These are phyloP conservation scores for Zaprionus capensis DNA, from an alignment of 1,140 invertebrate species.

Conservation along the genomic window DNA sequence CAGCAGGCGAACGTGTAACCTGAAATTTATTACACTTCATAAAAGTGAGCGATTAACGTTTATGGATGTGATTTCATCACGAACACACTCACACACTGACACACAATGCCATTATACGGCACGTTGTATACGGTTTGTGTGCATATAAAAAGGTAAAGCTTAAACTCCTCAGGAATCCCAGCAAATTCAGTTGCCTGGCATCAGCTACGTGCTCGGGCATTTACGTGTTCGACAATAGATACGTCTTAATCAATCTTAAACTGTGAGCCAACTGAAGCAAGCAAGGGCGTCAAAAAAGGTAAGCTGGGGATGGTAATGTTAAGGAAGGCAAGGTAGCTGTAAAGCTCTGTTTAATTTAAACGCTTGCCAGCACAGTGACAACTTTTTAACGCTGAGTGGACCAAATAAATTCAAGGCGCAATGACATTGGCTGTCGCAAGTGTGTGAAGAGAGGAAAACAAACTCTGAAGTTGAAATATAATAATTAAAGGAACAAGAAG, in stretches of 20 bases:
- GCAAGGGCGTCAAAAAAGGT: slow-evolving; percentile 7
- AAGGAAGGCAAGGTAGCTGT: slow-evolving; percentile 15
- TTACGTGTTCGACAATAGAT: slow-evolving; percentile 76
- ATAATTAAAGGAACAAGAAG: not conserved
- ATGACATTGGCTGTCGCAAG: slow-evolving; percentile 9
- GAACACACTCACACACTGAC: slow-evolving; percentile 42
- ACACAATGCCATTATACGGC: not conserved
- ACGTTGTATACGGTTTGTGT: not conserved
- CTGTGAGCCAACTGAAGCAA: slow-evolving; percentile 31
- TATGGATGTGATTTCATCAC: slow-evolving; percentile 82
- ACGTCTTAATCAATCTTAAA: slow-evolving; percentile 80
- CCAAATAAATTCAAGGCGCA: not conserved
- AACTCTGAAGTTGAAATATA: not conserved
- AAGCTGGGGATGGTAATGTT: not conserved
- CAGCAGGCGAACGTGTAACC: slow-evolving; percentile 51
- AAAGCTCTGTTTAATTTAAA: slow-evolving; percentile 66
- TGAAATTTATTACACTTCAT: slow-evolving; percentile 80
- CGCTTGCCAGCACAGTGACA: slow-evolving; percentile 14
- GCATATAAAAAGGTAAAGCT: slow-evolving; percentile 15
- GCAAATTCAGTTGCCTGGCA: slow-evolving; percentile 7
- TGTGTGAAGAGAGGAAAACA: not conserved
- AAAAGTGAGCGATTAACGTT: slow-evolving; percentile 81
- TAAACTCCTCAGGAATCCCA: slow-evolving; percentile 27
- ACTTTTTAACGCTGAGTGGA: not conserved
- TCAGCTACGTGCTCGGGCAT: slow-evolving; percentile 60